Evolutionary conservation across 1,140 invertebrate species (phyloP), one percentile per base, ranked within the genome.

Genomic region (Listronotus bonariensis): DNA sequence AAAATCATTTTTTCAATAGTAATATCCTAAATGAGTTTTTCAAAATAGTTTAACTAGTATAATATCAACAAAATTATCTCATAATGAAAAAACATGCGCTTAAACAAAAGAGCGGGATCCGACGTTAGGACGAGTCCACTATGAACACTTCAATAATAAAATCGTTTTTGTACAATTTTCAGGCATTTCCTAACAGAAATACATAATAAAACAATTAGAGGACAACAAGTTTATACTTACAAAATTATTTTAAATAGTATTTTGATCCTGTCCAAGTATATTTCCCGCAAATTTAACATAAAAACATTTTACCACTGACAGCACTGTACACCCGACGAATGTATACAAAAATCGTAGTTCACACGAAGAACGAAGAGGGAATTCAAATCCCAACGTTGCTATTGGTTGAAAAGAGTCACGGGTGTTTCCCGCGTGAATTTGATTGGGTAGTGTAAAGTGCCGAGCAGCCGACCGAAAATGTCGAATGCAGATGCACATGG

Each of bases 271-370:
- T 77, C 76, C 59, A 60, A 52, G 48, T 43, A 67, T 70, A 75
- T 71, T 75, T 72, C 71, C 72, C 67, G 71, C 53, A 70, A 72
- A 73, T 77, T 68, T 40, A 56, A 41, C 64, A 68, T 71, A 75
- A 75, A 75, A 61, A 71, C 41, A 70, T 68, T 70, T 69, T 67
- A 69, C 66, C 69, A 76, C 70, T 76, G 74, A 76, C 77, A 77
- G 71, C 75, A 76, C 72, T 71, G 65, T 72, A 74, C 70, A 74
- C 76, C 75, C 71, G 72, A 70, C 76, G 72, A 77, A 76, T 77
- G 76, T 77, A 77, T 70, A 78, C 75, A 76, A 77, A 78, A 75
- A 63, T 76, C 70, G 65, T 70, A 62, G 71, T 68, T 60, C 65
- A 61, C 64, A 72, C 69, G 73, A 73, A 73, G 71, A 70, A 72